Percentiles rank a stretch among this genome's conserved stretches.
phyloP scores from a whole-genome alignment of 2,113 vertebrate genomes.

The Hylia prasina region DNA sequence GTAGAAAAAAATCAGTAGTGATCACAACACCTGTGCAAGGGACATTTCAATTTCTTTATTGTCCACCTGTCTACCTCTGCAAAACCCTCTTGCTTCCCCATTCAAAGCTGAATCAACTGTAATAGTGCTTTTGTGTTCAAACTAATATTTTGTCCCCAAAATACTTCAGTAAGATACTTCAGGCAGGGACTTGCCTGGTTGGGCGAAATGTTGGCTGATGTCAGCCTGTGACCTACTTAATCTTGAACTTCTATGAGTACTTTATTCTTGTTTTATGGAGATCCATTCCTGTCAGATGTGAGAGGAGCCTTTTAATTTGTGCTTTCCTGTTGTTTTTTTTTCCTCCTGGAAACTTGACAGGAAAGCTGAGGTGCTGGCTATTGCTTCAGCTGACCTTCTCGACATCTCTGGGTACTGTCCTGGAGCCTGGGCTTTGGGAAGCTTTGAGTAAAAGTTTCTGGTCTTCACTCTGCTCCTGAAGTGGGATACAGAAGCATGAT shows the following conservation, averaged over 20 bases:
- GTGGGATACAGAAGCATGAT: neutral
- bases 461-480: neutral
- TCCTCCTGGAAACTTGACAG: neutral
- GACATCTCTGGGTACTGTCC: neutral
- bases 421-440: neutral
- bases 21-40: neutral
- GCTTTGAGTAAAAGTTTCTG: neutral
- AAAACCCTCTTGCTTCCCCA: neutral
- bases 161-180: neutral
- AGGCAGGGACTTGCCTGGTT: neutral
- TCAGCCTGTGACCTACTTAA: neutral
- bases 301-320: neutral
- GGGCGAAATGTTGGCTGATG: neutral
- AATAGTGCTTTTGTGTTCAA: neutral
- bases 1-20: neutral
- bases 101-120: neutral
- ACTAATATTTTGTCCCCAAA: neutral
- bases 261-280: neutral
- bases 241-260: neutral
- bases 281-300: neutral
- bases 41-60: neutral
- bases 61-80: neutral
- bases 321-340: neutral
- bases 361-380: neutral
- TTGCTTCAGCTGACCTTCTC: neutral